phyloP scores from a whole-genome alignment of 2,797 vertebrate species.

The Austrolebias charrua region DNA sequence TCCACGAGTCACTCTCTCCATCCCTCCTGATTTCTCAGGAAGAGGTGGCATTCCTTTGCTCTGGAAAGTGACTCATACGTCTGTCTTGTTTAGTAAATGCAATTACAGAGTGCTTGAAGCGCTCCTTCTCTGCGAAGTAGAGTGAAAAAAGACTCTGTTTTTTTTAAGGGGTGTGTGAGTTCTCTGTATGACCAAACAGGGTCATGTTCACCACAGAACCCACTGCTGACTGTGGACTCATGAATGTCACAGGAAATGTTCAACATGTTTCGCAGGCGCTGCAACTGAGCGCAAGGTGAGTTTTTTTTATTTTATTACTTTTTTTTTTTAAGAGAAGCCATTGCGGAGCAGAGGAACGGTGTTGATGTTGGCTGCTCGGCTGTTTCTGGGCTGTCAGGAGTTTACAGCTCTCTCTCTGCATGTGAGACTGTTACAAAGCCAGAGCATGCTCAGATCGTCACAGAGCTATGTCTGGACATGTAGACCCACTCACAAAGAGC shows the following conservation, averaged over 20 bases:
- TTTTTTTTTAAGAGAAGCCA: constrained; percentile 21
- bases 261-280: constrained; percentile 70
- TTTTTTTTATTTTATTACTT: constrained; percentile 13
- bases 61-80: constrained; percentile 64
- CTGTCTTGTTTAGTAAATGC: constrained; percentile 65
- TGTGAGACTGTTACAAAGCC: constrained; percentile 54
- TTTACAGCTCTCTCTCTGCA: constrained; percentile 61
- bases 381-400: constrained; percentile 52
- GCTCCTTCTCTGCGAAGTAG: constrained; percentile 36
- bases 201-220: constrained; percentile 53
- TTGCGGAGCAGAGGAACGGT: constrained; percentile 54
- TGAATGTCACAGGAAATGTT: constrained; percentile 79
- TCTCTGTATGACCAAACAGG: constrained; percentile 56
- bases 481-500: constrained; percentile 17
- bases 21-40: constrained; percentile 51
- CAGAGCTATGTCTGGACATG: constrained; percentile 47
- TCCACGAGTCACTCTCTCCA: constrained; percentile 30
- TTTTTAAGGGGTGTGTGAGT: constrained; percentile 29
- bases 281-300: constrained; percentile 58
- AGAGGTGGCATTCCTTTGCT: constrained; percentile 66
- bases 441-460: constrained; percentile 52
- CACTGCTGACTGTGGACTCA: constrained; percentile 38
- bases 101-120: constrained; percentile 50
- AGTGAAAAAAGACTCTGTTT: constrained; percentile 9
- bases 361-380: constrained; percentile 73